Conservation (phyloP, 2,113 vertebrate genomes). For the Rhinogobius similis region DNA sequence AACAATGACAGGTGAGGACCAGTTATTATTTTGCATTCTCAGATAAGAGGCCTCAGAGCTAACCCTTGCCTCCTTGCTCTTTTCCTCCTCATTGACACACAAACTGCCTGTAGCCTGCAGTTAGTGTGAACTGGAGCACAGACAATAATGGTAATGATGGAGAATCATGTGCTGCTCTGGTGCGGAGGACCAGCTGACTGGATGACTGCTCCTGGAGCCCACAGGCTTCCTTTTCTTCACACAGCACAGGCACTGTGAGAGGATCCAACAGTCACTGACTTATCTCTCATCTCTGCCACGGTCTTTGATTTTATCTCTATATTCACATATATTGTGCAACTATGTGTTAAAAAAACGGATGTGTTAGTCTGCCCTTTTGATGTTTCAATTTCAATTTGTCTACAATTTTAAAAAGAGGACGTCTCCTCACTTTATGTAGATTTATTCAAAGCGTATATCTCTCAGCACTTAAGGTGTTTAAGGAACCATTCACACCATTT, state of each 20-base stretch:
- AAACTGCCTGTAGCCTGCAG: slow-evolving; percentile 59
- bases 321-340: not conserved
- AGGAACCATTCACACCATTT: too few species aligned
- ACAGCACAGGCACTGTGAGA: slow-evolving; percentile 33
- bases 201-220: slow-evolving; percentile 66
- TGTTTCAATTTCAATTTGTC: not conserved
- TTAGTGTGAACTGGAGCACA: slow-evolving; percentile 70
- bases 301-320: not conserved
- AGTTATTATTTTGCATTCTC: not conserved
- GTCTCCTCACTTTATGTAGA: too few species aligned
- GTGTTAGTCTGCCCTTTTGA: not conserved
- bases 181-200: slow-evolving; percentile 75
- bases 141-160: slow-evolving; percentile 76
- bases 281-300: not conserved
- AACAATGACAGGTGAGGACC: not conserved
- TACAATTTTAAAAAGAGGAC: not conserved
- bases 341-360: not conserved
- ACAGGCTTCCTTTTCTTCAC: slow-evolving; percentile 30
- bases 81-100: slow-evolving; percentile 13
- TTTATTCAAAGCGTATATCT: too few species aligned
- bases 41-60: not conserved
- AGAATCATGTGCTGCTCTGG: slow-evolving; percentile 75
- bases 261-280: not conserved
- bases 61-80: slow-evolving; percentile 15
- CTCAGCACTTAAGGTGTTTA: too few species aligned